Percentiles rank a stretch among this genome's conserved stretches.
Conservation (phyloP, 2,113 vertebrate species). For the Campylomormyrus tamandua region DNA sequence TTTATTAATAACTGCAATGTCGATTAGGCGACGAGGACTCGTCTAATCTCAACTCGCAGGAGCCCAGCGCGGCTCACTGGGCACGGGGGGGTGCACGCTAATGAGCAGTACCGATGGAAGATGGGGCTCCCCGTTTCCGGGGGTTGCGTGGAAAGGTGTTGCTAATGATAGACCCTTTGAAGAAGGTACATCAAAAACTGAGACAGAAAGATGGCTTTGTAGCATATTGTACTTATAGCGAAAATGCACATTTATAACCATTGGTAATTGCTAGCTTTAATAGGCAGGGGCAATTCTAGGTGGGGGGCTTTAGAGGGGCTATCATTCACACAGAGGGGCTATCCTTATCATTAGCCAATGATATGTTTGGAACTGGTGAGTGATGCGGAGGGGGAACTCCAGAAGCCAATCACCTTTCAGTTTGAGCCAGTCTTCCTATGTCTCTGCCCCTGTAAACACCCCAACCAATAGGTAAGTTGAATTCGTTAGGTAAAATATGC, state of each 20-base stretch:
- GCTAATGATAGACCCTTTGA: not conserved
- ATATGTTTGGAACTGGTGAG: not conserved
- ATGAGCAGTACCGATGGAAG: not conserved
- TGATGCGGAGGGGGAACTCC: not conserved
- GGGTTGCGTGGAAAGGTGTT: not conserved
- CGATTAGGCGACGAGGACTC: not conserved
- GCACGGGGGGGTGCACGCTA: not conserved
- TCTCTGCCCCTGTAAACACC: not conserved
- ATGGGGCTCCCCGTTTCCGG: not conserved
- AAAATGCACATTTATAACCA: not conserved
- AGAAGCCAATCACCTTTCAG: not conserved
- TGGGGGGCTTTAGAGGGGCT: not conserved
- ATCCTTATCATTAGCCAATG: not conserved
- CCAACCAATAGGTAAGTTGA: not conserved
- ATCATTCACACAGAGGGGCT: not conserved
- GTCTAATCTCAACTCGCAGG: not conserved
- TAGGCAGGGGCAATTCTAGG: not conserved
- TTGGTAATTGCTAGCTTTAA: not conserved
- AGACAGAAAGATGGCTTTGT: not conserved
- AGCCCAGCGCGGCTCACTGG: no score
- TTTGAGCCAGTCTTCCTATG: not conserved
- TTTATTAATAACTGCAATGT: slow-evolving; percentile 12
- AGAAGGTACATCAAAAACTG: not conserved
- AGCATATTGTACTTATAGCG: not conserved
- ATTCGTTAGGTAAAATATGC: not conserved